A percentile compares a stretch with the other conserved stretches of the same genome.
Conservation (phyloP, 2,113 vertebrate species). For the Melanerpes aurifrons region DNA sequence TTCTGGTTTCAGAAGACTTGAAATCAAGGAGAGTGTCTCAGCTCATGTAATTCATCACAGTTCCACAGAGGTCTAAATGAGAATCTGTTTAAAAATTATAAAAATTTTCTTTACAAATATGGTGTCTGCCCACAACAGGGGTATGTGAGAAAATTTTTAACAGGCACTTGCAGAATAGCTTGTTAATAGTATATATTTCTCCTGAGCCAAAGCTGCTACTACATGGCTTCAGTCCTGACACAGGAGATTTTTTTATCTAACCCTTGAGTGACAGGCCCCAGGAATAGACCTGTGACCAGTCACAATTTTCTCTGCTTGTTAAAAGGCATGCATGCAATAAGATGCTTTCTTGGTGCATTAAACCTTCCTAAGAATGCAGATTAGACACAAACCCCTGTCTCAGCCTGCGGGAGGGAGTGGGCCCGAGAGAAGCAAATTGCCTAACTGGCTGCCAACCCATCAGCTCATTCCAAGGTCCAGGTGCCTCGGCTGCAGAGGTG, state of each 20-base stretch:
- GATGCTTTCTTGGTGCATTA: not conserved
- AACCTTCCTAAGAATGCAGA: not conserved
- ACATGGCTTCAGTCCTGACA: not conserved
- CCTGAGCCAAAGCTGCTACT: not conserved
- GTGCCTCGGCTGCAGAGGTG: not conserved
- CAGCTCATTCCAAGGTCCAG: constrained; percentile 44
- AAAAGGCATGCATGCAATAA: not conserved
- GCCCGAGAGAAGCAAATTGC: not conserved
- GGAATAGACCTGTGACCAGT: not conserved
- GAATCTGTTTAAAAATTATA: not conserved
- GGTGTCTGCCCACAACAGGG: not conserved
- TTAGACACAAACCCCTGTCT: not conserved
- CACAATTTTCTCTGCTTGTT: not conserved
- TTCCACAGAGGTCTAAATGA: not conserved
- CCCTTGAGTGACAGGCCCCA: not conserved
- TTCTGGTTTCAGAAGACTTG: not conserved
- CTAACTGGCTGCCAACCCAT: not conserved
- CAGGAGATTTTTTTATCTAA: not conserved
- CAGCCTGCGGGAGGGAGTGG: not conserved
- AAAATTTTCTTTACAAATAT: not conserved
- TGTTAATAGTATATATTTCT: not conserved
- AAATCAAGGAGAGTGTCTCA: not conserved
- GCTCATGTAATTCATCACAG: not conserved
- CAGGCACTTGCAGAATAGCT: not conserved
- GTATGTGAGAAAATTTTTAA: not conserved